These are phyloP conservation scores for Martes martes DNA, from an alignment of 2,113 vertebrate genomes.

Conservation along the genomic window DNA sequence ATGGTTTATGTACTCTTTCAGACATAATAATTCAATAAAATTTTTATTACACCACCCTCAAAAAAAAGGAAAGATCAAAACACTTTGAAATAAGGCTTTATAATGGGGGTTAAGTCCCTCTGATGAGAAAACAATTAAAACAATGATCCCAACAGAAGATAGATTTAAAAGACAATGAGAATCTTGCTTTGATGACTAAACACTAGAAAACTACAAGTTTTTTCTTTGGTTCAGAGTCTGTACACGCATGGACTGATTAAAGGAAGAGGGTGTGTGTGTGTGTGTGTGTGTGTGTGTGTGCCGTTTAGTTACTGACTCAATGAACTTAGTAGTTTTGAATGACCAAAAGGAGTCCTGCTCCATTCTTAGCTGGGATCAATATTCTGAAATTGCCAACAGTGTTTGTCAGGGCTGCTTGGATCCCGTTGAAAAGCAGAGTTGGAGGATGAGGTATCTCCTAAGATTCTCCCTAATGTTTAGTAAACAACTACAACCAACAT, in stretches of 20 bases:
- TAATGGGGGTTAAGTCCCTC: neutral
- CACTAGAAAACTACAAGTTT: neutral
- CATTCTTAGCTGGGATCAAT: neutral
- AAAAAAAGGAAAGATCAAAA: neutral
- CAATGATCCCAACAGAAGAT: neutral
- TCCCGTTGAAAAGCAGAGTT: neutral
- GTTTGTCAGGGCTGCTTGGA: neutral
- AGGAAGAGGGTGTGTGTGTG: neutral
- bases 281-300: neutral
- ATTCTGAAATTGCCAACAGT: neutral
- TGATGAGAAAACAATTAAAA: neutral
- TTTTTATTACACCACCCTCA: neutral
- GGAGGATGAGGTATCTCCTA: constrained; percentile 17
- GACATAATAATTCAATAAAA: neutral
- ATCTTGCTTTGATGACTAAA: neutral
- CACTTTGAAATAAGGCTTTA: neutral
- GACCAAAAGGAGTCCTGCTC: neutral
- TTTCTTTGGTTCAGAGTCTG: neutral
- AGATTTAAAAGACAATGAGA: neutral
- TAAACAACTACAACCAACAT: neutral
- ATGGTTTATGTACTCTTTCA: neutral
- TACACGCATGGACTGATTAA: neutral
- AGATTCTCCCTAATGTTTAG: neutral
- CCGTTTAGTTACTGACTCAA: neutral
- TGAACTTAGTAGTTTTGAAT: neutral